Base-by-base conservation (phyloP, 2,797 vertebrate species). In the Paguma larvata region DNA sequence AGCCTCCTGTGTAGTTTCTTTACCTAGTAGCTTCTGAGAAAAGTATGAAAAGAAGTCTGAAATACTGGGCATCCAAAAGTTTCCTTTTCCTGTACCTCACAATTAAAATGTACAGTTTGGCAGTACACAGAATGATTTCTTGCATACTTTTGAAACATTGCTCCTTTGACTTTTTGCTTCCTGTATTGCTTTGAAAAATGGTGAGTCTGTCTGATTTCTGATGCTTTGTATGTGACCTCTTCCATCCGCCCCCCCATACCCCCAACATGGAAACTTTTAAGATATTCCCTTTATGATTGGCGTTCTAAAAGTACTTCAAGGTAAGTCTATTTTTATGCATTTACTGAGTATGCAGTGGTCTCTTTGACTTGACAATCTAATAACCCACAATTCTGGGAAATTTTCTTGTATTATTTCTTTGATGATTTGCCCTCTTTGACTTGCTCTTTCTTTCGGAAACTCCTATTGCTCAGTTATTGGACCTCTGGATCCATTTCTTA, bases 391-490 rank as follows among this genome's bases (percentile, higher is more conserved):
- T 78, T 87, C 34, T 70, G n/a, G 21, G 34, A 65, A 68, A 53
- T 83, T 62, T 89, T 62, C 32, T 62, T 30, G 23, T 72, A 32
- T 78, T 38, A 70, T 73, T 93, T 93, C 75, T 78, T 95, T 51
- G 62, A 63, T 30, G 25, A 84, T 91, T 92, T 89, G 16, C 4
- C 27, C 12, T 78, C 89, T n/a, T 79, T 87, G 32, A 93, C 59
- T 72, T 92, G 44, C 38, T 90, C 38, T 75, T 56, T 77, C 21
- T 94, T 80, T 89, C 79, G 48, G 59, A 91, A 91, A 78, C 53
- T 88, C 18, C 7, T 15, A 18, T 73, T 72, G 8, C 56, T 92
- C 21, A 70, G 16, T 41, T 59, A 44, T 41, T 72, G 41, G 12
- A 21, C 12, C 51, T 70, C 30, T 88, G 14, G 25, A 67, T 3